Evolutionary conservation across 2,888 invertebrate genomes (phyloP).

Genomic region (Thecophora atra): DNA sequence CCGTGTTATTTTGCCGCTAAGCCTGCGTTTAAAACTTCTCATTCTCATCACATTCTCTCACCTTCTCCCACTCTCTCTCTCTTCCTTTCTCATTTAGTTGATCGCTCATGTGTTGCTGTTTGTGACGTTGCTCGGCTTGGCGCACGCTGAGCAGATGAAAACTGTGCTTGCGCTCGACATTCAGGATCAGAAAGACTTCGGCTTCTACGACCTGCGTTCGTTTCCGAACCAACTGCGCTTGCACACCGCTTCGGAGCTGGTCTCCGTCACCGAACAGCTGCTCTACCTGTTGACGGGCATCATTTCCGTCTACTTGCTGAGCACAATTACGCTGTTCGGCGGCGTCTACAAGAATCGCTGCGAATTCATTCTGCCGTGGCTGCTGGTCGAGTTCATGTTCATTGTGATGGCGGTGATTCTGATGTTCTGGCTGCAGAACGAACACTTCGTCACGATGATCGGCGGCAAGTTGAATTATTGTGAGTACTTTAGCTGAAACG

Average conservation of each 20-base stretch:
- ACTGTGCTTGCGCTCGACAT: conserved; percentile 62
- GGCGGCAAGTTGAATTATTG: conserved; percentile 60
- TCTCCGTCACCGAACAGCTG: conserved; percentile 58
- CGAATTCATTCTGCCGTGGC: conserved; percentile 62
- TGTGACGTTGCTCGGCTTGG: conserved; percentile 61
- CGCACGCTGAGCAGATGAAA: conserved; percentile 65
- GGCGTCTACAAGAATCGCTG: conserved; percentile 63
- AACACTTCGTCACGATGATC: conserved; percentile 55
- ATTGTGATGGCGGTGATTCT: conserved; percentile 53
- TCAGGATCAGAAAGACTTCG: conserved; percentile 63
- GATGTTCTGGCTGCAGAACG: conserved; percentile 57
- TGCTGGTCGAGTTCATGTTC: conserved; percentile 60
- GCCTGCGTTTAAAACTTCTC: not conserved
- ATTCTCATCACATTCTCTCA: not conserved
- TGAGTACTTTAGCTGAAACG: conserved; percentile 52
- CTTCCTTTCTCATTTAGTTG: conserved; percentile 50
- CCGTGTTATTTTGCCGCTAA: no score
- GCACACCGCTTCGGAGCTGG: conserved; percentile 59
- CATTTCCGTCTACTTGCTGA: conserved; percentile 57
- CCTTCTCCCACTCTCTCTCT: not conserved
- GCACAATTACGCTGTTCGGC: conserved; percentile 59
- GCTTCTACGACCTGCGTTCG: conserved; percentile 61
- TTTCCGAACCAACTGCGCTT: conserved; percentile 61
- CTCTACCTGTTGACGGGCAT: conserved; percentile 57
- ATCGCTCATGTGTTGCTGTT: conserved; percentile 63